A percentile compares a stretch with the other conserved stretches of the same genome.
Conservation (phyloP, 2,797 vertebrate genomes). For the Rhadinocentrus ornatus region DNA sequence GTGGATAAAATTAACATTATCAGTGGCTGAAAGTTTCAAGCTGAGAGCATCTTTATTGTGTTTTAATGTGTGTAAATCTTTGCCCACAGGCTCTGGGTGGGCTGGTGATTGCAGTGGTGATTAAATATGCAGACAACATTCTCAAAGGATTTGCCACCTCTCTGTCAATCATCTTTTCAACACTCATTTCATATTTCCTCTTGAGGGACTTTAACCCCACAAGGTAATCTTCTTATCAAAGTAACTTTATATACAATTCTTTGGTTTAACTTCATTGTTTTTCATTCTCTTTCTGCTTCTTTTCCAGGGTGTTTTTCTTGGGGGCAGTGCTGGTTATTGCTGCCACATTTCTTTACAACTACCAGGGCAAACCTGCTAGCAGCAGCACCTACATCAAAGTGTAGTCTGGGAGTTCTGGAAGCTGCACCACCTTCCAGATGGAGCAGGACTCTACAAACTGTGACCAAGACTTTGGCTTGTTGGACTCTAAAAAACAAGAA, state of each 20-base stretch:
- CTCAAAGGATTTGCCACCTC: conserved; percentile 98
- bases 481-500: background rate
- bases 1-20: too few relatives aligned
- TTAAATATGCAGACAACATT: conserved; percentile 99
- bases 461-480: background rate
- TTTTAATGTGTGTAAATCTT: background rate
- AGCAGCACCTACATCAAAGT: conserved; percentile 83
- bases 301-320: conserved; percentile 89
- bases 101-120: conserved; percentile 93
- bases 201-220: conserved; percentile 95
- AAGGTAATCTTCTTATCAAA: conserved; percentile 78
- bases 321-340: conserved; percentile 92
- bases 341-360: conserved; percentile 95
- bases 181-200: conserved; percentile 95
- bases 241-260: background rate
- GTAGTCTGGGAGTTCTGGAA: conserved; percentile 60
- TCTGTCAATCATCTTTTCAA: conserved; percentile 94
- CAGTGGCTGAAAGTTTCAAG: background rate
- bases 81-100: conserved; percentile 92
- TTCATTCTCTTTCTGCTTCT: conserved; percentile 1
- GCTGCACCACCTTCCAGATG: conserved; percentile 5
- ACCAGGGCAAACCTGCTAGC: conserved; percentile 85
- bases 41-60: background rate
- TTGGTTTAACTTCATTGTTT: background rate
- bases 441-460: conserved; percentile 21